Evolutionary conservation across 23 tunicate genomes (phyloP).

Genomic region (Phallusia fumigata): DNA sequence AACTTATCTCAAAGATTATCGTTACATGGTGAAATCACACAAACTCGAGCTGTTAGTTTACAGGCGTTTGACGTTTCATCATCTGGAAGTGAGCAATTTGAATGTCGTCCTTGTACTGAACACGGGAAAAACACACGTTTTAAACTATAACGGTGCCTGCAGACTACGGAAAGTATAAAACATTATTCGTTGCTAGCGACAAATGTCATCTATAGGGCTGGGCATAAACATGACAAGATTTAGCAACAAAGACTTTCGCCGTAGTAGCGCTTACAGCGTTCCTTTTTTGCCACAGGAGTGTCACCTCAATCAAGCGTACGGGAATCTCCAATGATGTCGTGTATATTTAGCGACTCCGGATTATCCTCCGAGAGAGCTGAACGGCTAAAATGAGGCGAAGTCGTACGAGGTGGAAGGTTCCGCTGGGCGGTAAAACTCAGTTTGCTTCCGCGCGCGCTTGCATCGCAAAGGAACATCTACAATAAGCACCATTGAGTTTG

Average conservation of each 20-base stretch:
- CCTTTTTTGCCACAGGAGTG: conserved; percentile 6
- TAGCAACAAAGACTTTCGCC: conserved; percentile 1
- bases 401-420: not conserved
- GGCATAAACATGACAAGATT: not conserved
- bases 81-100: no score
- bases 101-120: no score
- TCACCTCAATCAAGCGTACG: not conserved
- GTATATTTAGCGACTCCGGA: conserved; percentile 4
- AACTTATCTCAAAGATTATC: no score
- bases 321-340: not conserved
- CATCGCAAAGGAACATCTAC: conserved; percentile 1
- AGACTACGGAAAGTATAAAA: not conserved
- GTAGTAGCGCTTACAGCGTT: conserved; percentile 6
- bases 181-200: not conserved
- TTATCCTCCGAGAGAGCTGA: not conserved
- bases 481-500: no score
- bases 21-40: no score
- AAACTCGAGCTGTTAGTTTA: no score
- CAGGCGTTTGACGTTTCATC: no score
- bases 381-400: not conserved
- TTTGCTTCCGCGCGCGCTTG: conserved; percentile 12
- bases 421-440: not conserved
- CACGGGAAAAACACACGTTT: no score
- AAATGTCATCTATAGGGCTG: conserved; percentile 1
- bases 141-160: no score